Evolutionary conservation across 2,113 vertebrate genomes (phyloP).

Genomic region (Pterophyllum scalare): DNA sequence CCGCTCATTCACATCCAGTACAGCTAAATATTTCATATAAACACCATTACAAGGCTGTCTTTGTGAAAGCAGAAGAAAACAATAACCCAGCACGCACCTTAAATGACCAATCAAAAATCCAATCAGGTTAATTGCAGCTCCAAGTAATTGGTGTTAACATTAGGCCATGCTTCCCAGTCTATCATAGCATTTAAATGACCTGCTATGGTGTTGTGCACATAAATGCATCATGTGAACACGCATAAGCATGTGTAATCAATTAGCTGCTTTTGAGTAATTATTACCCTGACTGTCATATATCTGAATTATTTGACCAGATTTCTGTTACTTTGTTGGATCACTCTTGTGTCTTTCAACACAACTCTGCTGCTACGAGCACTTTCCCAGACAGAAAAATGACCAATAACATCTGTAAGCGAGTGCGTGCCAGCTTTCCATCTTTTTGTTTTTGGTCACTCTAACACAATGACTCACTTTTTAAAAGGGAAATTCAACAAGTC

Average conservation of each 20-base stretch:
- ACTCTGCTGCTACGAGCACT: background rate
- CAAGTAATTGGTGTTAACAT: background rate
- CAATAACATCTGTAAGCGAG: background rate
- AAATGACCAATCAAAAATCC: background rate
- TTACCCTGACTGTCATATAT: background rate
- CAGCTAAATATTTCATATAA: constrained; percentile 29
- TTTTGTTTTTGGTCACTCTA: constrained; percentile 42
- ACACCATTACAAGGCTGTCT: constrained; percentile 18
- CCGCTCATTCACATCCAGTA: constrained; percentile 12
- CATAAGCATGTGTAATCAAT: background rate
- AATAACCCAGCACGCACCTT: background rate
- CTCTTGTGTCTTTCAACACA: background rate
- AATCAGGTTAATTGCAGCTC: background rate
- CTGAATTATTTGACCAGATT: background rate
- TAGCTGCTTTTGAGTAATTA: background rate
- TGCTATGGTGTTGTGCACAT: background rate
- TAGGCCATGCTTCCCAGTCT: background rate
- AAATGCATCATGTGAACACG: background rate
- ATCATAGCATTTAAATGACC: background rate
- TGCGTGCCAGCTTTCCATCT: constrained; percentile 5
- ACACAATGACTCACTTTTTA: constrained; percentile 50
- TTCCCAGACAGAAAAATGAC: background rate
- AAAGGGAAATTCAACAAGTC: constrained; percentile 26
- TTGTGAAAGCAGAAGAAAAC: background rate
- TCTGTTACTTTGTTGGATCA: background rate